These are phyloP conservation scores for Dendroctonus valens DNA, from an alignment of 1,140 invertebrate genomes.

Conservation along the genomic window DNA sequence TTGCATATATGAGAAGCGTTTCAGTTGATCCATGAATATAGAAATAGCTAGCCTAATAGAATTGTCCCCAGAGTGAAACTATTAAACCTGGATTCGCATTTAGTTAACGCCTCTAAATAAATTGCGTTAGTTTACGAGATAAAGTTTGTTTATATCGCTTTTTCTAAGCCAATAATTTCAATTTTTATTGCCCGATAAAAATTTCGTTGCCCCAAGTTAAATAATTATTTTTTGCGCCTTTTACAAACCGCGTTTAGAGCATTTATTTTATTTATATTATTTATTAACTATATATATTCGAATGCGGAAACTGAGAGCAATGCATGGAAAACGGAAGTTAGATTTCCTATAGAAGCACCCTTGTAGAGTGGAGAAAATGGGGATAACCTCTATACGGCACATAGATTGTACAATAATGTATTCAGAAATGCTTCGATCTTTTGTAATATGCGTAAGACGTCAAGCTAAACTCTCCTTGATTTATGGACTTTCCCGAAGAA, in stretches of 20 bases:
- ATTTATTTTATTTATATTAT: too few species aligned
- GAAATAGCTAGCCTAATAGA: conserved; percentile 30
- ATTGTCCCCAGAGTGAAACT: conserved; percentile 31
- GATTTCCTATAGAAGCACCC: not conserved
- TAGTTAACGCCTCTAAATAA: conserved; percentile 26
- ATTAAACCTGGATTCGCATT: conserved; percentile 29
- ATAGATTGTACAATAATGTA: conserved; percentile 28
- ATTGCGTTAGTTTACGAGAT: conserved; percentile 20
- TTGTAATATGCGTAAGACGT: conserved; percentile 28
- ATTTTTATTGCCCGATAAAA: not conserved
- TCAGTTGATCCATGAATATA: conserved; percentile 27
- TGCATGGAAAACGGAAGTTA: not conserved
- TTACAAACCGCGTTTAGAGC: not conserved
- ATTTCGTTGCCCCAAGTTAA: too few species aligned
- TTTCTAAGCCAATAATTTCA: not conserved
- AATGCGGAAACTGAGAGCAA: not conserved
- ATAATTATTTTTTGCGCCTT: too few species aligned
- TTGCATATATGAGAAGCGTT: conserved; percentile 28
- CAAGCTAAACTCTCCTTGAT: conserved; percentile 29
- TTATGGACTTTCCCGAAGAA: conserved; percentile 20
- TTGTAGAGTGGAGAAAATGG: conserved; percentile 8
- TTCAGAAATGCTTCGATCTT: conserved; percentile 30
- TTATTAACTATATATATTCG: not conserved
- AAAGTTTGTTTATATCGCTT: not conserved
- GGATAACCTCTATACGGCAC: conserved; percentile 13